These are phyloP conservation scores for Brachyalestes nurse DNA, from an alignment of 2,797 vertebrate species.

Conservation along the genomic window DNA sequence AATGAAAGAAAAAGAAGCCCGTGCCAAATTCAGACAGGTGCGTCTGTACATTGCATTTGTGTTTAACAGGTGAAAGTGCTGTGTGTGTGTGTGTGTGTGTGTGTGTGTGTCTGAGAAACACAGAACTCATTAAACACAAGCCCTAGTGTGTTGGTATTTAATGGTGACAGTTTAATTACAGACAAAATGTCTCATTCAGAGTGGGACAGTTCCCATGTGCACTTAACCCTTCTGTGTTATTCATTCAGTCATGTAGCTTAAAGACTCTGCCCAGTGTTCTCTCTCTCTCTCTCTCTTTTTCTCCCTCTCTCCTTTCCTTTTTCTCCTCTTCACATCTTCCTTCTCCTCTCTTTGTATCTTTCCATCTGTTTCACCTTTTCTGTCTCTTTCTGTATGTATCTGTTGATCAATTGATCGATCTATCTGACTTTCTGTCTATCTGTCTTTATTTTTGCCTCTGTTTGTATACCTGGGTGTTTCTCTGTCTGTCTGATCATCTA, in stretches of 20 bases:
- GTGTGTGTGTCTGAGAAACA: neutral
- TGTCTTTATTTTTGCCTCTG: neutral
- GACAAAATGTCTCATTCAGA: constrained; percentile 27
- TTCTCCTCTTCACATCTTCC: neutral
- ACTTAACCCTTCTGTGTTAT: neutral
- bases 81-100: neutral
- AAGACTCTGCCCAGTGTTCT: neutral
- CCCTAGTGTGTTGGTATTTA: constrained; percentile 20
- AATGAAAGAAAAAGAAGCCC: constrained; percentile 99
- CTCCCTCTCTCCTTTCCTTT: neutral
- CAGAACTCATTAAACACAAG: neutral
- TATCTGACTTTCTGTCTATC: neutral
- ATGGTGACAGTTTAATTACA: constrained; percentile 30
- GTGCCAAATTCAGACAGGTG: constrained; percentile 99
- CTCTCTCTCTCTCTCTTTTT: neutral
- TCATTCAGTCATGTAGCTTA: neutral
- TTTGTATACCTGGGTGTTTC: neutral
- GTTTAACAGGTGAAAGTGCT: constrained; percentile 30
- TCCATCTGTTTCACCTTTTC: neutral
- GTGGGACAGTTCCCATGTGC: constrained; percentile 30
- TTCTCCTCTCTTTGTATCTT: neutral
- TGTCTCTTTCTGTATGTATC: neutral
- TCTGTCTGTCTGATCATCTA: neutral
- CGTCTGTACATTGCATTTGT: neutral
- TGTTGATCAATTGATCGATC: neutral